Evolutionary conservation across 2,797 vertebrate genomes (phyloP), one percentile per base, ranked within the genome.

Genomic region (Rhodeus uyekii): DNA sequence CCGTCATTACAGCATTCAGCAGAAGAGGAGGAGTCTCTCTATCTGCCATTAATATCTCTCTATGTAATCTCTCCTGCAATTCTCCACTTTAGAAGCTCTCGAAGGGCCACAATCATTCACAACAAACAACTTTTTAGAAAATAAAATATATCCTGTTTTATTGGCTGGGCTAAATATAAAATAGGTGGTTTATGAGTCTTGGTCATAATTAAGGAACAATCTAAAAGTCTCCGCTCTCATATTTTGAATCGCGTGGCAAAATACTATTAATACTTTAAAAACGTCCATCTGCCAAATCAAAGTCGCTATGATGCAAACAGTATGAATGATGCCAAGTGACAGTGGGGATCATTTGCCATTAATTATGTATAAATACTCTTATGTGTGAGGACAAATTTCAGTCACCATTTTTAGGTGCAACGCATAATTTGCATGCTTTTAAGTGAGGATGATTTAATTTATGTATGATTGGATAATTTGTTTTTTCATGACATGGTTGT

Each of bases 1-100:
- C 87, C 88, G 88, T 89, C 90, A 92, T 91, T 90, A 90, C 80
- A 82, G 48, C 83, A 84, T 92, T 90, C 91, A 88, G 80, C 85
- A 87, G 86, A 87, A 90, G 88, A 90, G 86, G 90, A 86, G 84
- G 81, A 85, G 85, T 88, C 44, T 22, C 18, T 64, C 55, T 69
- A 34, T 89, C 90, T 89, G 80, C 87, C 86, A 77, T 92, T 90
- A 92, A 93, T 90, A 91, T 89, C 86, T 87, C 87, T 63, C 9
- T 1, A 48, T 50, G 32, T 53, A 19, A 60, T 60, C 58, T 16
- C 46, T 34, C 29, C 22, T 22, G 24, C 69, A 53, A 38, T 73
- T 73, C 71, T 24, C 22, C 48, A 73, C 32, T 53, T 34, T 53
- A 24, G 14, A 36, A n/a, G 19, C 44, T 72, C 19, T 34, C 8